These are phyloP conservation scores for Phoronis australis DNA, from an alignment of 2,888 invertebrate genomes.

Conservation along the genomic window DNA sequence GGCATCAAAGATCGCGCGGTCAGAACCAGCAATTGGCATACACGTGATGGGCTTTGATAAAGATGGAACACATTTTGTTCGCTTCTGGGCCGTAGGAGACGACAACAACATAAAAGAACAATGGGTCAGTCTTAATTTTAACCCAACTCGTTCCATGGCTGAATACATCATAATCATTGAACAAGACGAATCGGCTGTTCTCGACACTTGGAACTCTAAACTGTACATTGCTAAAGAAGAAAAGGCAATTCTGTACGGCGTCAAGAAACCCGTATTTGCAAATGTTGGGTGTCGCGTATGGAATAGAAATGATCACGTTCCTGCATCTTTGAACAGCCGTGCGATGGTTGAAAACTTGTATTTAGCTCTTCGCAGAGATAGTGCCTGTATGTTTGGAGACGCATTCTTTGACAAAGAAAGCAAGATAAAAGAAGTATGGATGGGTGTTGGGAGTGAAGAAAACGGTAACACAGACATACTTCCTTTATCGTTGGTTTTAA, in stretches of 20 bases:
- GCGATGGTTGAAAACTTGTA: slow-evolving; percentile 10
- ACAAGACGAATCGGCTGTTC: slow-evolving; percentile 1
- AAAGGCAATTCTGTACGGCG: slow-evolving; percentile 10
- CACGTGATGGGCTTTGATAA: too few species aligned
- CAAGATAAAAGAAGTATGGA: slow-evolving; percentile 22
- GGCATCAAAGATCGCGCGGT: too few species aligned
- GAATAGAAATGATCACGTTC: slow-evolving; percentile 20
- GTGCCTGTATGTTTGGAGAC: slow-evolving; percentile 19
- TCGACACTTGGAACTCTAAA: slow-evolving; percentile 6
- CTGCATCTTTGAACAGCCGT: slow-evolving; percentile 18
- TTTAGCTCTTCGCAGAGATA: slow-evolving; percentile 14
- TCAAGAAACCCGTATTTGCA: too few species aligned
- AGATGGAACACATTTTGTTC: too few species aligned
- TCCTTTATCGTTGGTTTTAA: slow-evolving; percentile 10
- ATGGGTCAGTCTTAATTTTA: slow-evolving; percentile 9
- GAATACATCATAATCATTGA: slow-evolving; percentile 7
- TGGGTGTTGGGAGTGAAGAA: slow-evolving; percentile 19
- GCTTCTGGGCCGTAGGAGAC: slow-evolving; percentile 13
- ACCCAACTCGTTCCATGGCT: slow-evolving; percentile 6
- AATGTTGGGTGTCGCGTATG: too few species aligned
- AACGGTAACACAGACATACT: slow-evolving; percentile 14
- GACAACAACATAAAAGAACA: slow-evolving; percentile 5
- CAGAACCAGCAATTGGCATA: too few species aligned
- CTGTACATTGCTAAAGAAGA: slow-evolving; percentile 9
- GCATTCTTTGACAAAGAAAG: slow-evolving; percentile 24